A percentile compares a stretch with the other conserved stretches of the same genome.
Conservation (phyloP, 2,113 vertebrate genomes). For the Equus przewalskii region DNA sequence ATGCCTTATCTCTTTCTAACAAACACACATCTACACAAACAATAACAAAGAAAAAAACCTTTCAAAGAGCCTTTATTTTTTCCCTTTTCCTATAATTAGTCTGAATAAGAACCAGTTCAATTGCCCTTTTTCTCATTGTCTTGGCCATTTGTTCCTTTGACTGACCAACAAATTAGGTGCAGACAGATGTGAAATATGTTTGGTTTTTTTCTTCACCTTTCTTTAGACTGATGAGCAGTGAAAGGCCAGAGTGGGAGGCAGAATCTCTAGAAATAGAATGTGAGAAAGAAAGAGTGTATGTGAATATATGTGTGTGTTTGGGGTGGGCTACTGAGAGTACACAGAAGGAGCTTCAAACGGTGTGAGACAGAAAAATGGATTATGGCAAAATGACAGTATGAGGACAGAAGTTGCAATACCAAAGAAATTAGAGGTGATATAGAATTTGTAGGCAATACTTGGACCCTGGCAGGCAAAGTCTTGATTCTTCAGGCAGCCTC, state of each 20-base stretch:
- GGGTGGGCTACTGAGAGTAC: too few relatives aligned
- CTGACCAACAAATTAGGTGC: constrained; percentile 7
- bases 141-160: constrained; percentile 46
- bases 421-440: neutral
- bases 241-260: neutral
- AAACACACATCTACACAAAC: constrained; percentile 10
- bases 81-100: constrained; percentile 52
- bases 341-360: neutral
- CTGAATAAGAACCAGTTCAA: constrained; percentile 52
- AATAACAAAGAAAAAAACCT: neutral
- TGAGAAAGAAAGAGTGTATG: neutral
- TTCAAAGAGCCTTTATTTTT: constrained; percentile 47
- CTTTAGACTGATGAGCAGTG: neutral
- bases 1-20: constrained; percentile 65
- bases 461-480: neutral
- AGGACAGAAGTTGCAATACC: neutral
- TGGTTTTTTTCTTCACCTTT: neutral
- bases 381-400: neutral
- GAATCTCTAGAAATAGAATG: neutral
- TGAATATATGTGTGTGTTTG: neutral
- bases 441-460: neutral
- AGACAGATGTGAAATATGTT: constrained; percentile 24
- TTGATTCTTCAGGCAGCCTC: neutral
- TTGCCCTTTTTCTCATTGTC: constrained; percentile 27
- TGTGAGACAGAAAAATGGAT: neutral